Base-by-base conservation (phyloP, 2,888 invertebrate genomes). In the Formica aserva region DNA sequence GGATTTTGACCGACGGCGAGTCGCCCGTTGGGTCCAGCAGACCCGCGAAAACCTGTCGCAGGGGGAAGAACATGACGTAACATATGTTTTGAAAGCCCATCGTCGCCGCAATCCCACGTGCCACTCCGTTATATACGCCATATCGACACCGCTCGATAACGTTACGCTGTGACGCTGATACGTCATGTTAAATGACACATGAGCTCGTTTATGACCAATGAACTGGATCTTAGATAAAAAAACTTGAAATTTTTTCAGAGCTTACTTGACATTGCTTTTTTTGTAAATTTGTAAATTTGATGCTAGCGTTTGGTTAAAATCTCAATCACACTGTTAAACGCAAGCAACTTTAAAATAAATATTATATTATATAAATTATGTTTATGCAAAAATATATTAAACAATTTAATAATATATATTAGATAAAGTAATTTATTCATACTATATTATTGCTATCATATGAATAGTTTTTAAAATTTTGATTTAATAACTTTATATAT, bases 21-120 rank as follows among this genome's bases (percentile, higher is more conserved):
- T 95, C 88, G 32, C 91, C 95, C 3, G 95, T 94, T 0, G 96
- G 95, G 84, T 96, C 96, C 89, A 95, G 95, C 92, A 97, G 94
- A 0, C 98, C 98, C 0, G 97, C 97, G 92, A 98, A 97, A 18
- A 98, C 98, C 94, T 94, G 86, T 78, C 82, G 57, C 57, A 55
- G 32, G 6, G 9, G 13, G n/a, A 22, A 15, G 3, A 52, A 71
- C 71, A 22, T 45, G 63, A 66, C 11, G 45, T 82, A 66, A 55
- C 48, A 35, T 71, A 41, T 48, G 29, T 65, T 72, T 74, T 77
- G 45, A 71, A 82, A 63, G 69, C 35, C 41, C 65, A 41, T 29
- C 65, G 32, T n/a, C 41, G 13, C 69, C 77, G 35, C 69, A 32
- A 32, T 6, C 32, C 41, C 60, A 35, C 35, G 60, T 71, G 78